Percentiles rank a stretch among this genome's conserved stretches.
Conservation (phyloP, 2,888 invertebrate genomes). For the Mycalesis mineus region DNA sequence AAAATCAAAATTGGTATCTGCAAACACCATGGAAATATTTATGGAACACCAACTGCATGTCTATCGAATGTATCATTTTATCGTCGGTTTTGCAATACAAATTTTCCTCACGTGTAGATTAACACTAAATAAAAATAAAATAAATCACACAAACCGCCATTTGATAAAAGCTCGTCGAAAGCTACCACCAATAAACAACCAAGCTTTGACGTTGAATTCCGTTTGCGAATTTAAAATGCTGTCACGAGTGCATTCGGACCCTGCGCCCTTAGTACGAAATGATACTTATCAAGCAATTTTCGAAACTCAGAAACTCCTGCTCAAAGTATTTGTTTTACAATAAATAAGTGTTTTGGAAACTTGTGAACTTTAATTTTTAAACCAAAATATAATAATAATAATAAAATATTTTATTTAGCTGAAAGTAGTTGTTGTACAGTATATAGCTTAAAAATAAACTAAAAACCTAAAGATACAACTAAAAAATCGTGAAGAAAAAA, state of each 20-base stretch:
- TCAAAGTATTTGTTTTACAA: too few relatives aligned
- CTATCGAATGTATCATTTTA: neutral
- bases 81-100: neutral
- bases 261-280: neutral
- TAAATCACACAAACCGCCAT: constrained; percentile 1
- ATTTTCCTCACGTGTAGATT: neutral
- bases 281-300: too few relatives aligned
- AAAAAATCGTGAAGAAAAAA: too few relatives aligned
- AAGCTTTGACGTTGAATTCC: constrained; percentile 22
- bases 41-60: neutral
- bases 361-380: too few relatives aligned
- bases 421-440: too few relatives aligned
- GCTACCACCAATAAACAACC: constrained; percentile 9
- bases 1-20: neutral
- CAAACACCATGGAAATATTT: neutral
- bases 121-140: constrained; percentile 7
- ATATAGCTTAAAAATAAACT: too few relatives aligned
- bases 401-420: too few relatives aligned
- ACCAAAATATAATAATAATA: too few relatives aligned
- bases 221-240: constrained; percentile 37
- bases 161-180: constrained; percentile 8
- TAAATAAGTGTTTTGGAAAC: too few relatives aligned
- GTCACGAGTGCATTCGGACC: constrained; percentile 55
- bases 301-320: too few relatives aligned
- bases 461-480: too few relatives aligned